phyloP scores from a whole-genome alignment of 1,140 invertebrate species.

The Temnothorax curvispinosus region DNA sequence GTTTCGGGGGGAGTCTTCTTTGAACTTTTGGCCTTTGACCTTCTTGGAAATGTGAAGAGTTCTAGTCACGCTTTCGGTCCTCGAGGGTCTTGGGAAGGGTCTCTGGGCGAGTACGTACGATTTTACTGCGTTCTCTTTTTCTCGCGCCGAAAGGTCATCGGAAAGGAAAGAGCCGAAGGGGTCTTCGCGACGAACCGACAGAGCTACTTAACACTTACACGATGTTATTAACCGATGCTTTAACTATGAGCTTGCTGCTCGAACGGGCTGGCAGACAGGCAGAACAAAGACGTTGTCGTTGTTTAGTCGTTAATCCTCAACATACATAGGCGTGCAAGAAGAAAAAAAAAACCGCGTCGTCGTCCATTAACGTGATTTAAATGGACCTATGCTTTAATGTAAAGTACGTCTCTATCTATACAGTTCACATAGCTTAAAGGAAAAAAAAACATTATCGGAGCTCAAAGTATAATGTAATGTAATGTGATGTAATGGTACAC shows the following conservation, averaged over 20 bases:
- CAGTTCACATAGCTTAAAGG: slow-evolving; percentile 70
- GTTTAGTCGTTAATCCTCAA: slow-evolving; percentile 84
- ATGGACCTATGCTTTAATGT: slow-evolving; percentile 80
- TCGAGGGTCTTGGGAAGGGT: background rate
- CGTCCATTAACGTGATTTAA: slow-evolving; percentile 82
- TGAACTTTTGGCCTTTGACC: background rate
- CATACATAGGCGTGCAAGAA: slow-evolving; percentile 78
- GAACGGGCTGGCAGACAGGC: slow-evolving; percentile 78
- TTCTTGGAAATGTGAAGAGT: background rate
- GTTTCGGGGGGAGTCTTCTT: background rate
- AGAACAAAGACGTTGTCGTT: slow-evolving; percentile 71
- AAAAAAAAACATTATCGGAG: slow-evolving; percentile 59
- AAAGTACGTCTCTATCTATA: slow-evolving; percentile 74
- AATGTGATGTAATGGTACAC: slow-evolving; percentile 54
- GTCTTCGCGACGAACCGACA: slow-evolving; percentile 47
- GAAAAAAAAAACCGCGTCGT: slow-evolving; percentile 70
- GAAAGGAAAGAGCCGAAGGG: background rate
- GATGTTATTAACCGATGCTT: slow-evolving; percentile 75
- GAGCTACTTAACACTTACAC: slow-evolving; percentile 59
- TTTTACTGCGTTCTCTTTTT: background rate
- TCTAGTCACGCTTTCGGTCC: background rate
- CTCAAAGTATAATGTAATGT: slow-evolving; percentile 66
- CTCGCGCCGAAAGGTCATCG: background rate
- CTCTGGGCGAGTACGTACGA: background rate
- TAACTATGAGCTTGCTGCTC: slow-evolving; percentile 73